Base-by-base conservation (phyloP, 2,888 invertebrate genomes). In the Nymphalis urticae region DNA sequence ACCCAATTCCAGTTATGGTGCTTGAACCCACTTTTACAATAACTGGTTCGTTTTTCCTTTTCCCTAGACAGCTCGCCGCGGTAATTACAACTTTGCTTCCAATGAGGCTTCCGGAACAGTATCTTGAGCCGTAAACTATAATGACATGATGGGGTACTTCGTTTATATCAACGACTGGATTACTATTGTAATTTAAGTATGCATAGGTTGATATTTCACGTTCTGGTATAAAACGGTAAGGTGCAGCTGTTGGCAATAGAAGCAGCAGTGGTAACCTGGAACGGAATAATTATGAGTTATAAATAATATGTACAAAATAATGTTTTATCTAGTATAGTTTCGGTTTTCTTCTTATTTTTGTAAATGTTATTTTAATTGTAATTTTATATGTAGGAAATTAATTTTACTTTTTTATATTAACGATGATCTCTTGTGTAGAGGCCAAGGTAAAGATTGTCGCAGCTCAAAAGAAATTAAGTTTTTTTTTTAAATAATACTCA, bases 61-160 rank as follows among this genome's bases (percentile, higher is more conserved):
- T 74, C 1, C 74, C 51, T 21, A 89, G 80, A 75, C 91, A 90
- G 68, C 85, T 86, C 1, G 92, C 91, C 0, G 82, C 81, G 0
- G 89, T 89, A 2, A 89, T 62, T 0, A 86, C 86, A 5, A 85
- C 79, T 63, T 77, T 82, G 70, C 89, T 90, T 36, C 79, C 74
- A 50, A 90, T 75, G 51, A 92, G 72, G 47, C 79, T 77, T 0
- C 90, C 92, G 1, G 92, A 90, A 71, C 92, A 92, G 75, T 82
- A 91, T 51, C 80, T 71, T 9, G 70, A 78, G 8, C 74, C 77
- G 64, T 86, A 87, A 17, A 85, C 85, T 16, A 91, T 80, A 13
- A 90, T 76, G 6, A 82, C 84, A 61, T 90, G 89, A 68, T 84
- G 80, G 0, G 89, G 90, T 0, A 82, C 62, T 0, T 81, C 77